phyloP scores from a whole-genome alignment of 2,797 vertebrate species.

The Mus minutoides region DNA sequence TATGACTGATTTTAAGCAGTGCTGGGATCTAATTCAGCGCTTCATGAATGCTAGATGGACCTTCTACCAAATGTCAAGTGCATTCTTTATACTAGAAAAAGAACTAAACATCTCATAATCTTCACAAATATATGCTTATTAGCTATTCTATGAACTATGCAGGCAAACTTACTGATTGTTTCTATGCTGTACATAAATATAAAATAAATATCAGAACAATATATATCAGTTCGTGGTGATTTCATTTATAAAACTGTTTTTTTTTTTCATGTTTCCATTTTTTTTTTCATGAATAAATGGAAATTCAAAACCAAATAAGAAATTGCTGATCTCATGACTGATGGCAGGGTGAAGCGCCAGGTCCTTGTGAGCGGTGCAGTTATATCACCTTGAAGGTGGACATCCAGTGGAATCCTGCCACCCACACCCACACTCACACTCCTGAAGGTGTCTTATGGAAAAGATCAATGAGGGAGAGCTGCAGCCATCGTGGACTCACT shows the following conservation, averaged over 20 bases:
- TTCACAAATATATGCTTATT: not conserved
- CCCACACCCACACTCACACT: not conserved
- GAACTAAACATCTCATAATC: not conserved
- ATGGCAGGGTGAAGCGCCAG: not conserved
- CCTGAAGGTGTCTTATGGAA: not conserved
- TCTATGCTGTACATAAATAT: not conserved
- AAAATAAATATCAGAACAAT: not conserved
- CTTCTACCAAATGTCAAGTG: not conserved
- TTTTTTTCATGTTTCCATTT: not conserved
- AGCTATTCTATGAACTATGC: not conserved
- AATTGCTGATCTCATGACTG: not conserved
- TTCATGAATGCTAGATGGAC: not conserved
- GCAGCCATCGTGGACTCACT: not conserved
- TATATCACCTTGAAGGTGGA: not conserved
- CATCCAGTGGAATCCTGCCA: not conserved
- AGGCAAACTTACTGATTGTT: not conserved
- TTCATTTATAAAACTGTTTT: slow-evolving; percentile 26
- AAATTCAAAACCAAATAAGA: not conserved
- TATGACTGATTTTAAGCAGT: not conserved
- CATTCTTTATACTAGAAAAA: not conserved
- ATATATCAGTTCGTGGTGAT: not conserved
- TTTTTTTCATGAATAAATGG: not conserved
- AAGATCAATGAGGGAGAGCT: not conserved
- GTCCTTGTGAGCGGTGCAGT: not conserved
- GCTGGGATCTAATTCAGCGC: not conserved